Evolutionary conservation across 2,113 vertebrate species (phyloP), one percentile per base, ranked within the genome.

Genomic region (Gobiocypris rarus): DNA sequence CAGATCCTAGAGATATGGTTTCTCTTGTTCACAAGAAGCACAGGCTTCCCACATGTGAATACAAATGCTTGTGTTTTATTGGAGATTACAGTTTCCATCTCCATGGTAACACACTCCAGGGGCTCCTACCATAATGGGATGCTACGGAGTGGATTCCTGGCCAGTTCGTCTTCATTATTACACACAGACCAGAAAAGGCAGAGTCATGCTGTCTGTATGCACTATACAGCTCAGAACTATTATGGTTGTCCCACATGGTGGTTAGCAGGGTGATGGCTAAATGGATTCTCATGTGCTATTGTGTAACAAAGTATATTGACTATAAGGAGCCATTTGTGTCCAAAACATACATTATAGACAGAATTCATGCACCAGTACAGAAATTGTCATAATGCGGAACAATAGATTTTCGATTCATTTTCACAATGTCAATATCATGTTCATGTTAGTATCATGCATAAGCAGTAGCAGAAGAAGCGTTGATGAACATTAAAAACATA

Each of bases 31-130:
- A 58, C 38, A 80, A 31, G 61, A 58, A 45, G 28, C 19, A 15
- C n/a, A 26, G 38, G 34, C 63, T 70, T 76, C 41, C 50, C 59
- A 58, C 59, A 38, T 69, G 43, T 50, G 8, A 31, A 67, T 61
- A 69, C 59, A 81, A 74, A 9, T 41, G 22, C 38, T 69, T 3
- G 3, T 22, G 34, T 28, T 80, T 70, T 83, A 75, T 17, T 67
- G 11, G 24, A 43, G 82, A 75, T 15, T 63, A 28, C 48, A 5
- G 28, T 43, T 70, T 54, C 43, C 41, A 31, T 87, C 50, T 69
- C 63, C 43, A 80, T 73, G 24, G 65, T 52, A 45, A 84, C 78
- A 78, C 26, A 58, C 82, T 65, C 67, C 11, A 79, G 45, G 58
- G 83, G 13, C 15, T 73, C 65, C 22, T 52, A 8, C 22, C 5